phyloP scores from a whole-genome alignment of 1,140 invertebrate species.

The Physella acuta region DNA sequence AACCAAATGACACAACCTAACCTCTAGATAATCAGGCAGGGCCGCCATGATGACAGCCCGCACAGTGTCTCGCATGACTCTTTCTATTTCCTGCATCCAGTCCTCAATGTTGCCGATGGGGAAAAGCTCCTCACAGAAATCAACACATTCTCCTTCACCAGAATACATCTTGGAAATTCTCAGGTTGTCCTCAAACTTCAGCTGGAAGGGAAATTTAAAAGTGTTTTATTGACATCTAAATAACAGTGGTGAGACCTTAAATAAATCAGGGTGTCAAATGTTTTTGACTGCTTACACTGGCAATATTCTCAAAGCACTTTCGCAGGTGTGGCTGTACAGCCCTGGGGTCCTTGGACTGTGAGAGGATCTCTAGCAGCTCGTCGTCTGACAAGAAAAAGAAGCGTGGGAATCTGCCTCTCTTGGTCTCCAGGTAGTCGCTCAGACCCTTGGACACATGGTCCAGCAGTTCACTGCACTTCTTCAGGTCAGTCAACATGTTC shows the following conservation, averaged over 20 bases:
- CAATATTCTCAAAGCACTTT: constrained; percentile 80
- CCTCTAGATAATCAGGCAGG: constrained; percentile 53
- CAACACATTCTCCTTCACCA: constrained; percentile 59
- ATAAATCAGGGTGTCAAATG: no score
- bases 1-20: no score
- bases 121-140: constrained; percentile 55
- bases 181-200: constrained; percentile 59
- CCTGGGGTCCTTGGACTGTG: constrained; percentile 78
- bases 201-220: no score
- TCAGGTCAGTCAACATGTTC: constrained; percentile 68
- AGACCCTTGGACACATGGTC: constrained; percentile 74
- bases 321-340: constrained; percentile 77
- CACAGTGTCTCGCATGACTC: constrained; percentile 57
- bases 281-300: constrained; percentile 58
- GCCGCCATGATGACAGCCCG: constrained; percentile 53
- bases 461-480: constrained; percentile 70
- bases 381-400: constrained; percentile 89
- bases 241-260: no score
- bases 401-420: constrained; percentile 76
- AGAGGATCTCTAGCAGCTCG: constrained; percentile 81
- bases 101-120: constrained; percentile 62
- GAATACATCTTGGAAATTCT: constrained; percentile 61
- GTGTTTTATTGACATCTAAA: no score
- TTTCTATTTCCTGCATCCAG: constrained; percentile 60
- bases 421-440: constrained; percentile 79